Evolutionary conservation across 2,797 vertebrate genomes (phyloP), one percentile per base, ranked within the genome.

Genomic region (Martes flavigula): DNA sequence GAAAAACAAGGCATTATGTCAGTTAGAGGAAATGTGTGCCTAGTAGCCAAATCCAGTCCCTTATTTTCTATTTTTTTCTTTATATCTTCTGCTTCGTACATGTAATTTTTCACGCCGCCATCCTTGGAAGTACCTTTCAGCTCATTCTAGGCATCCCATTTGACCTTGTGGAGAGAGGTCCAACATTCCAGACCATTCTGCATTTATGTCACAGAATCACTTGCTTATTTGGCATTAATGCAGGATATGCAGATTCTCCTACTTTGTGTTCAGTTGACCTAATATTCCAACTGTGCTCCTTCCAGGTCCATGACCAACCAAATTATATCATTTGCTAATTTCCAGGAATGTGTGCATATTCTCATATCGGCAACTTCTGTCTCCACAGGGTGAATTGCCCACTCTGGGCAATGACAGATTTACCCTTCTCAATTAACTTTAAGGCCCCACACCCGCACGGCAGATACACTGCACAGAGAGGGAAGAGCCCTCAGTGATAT

Each of bases 71-170:
- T 25, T 97, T 99, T 99, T 68, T 54, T 96, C 81, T 99, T 99
- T 54, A 99, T 93, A 48, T 99, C 98, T 91, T 99, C 98, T 72
- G 99, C 99, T 97, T 99, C 98, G 32, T 94, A 94, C 81, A 99
- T 8, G 17, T 99, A 99, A 30, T 98, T 93, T 40, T 98, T 98
- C 99, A 98, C 98, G 20, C 99, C 99, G 5, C 99, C 99, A 9
- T 99, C 99, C 98, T 99, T 99, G 96, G 99, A 98, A 75, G 98
- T 94, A 68, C 99, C 99, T 99, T 99, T 99, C 91, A 98, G 97
- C 25, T 56, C 30, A 0, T 97, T 97, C 99, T 99, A 99, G 2
- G 99, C 99, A 43, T 99, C 99, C 99, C 99, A 99, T 97, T 99
- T 99, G 18, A 98, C 98, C 98, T 99, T 99, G 85, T 99, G 99